Base-by-base conservation (phyloP, 2,797 vertebrate species). In the Myotis daubentonii region DNA sequence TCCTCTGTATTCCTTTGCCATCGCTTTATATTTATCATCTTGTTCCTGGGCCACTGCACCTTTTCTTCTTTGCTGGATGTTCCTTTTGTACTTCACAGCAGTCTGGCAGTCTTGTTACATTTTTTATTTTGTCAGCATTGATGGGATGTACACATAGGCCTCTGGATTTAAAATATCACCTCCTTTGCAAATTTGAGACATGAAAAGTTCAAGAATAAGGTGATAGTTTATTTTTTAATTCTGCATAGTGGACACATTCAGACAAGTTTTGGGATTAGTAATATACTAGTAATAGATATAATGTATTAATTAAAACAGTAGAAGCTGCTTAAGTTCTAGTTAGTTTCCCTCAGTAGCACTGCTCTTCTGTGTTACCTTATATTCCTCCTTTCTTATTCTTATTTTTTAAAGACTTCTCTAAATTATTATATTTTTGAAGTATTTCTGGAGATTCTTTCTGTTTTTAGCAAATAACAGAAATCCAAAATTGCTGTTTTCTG, bases 381-480 rank as follows among this genome's bases (percentile, higher is more conserved):
- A 1, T 75, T 76, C 47, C 68, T 68, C 25, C 9, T 5, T 36
- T 22, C 49, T 70, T 15, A 36, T 47, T 49, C 57, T 76, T 36
- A 38, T 28, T 65, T 81, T 78, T 44, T 28, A 53, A 87, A 70
- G 60, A 60, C 41, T 75, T 41, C 23, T 75, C 10, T 36, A 87
- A 81, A 75, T 60, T 81, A 44, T 2, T 1, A 0, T 66, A 22
- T 81, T 33, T 80, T 85, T 33, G n/a, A 80, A 25, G 47, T 36
- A 8, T 76, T 68, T 82, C 68, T 70, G 3, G 22, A 71, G 36
- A 41, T 33, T n/a, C 60, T 86, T 44, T 89, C 4, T 87, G 11
- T 76, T 70, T 86, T 86, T 76, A 71, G 82, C 57, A 93, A 82
- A 78, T 44, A 85, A 23, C 20, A 28, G 44, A 79, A 74, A 79